phyloP scores from a whole-genome alignment of 2,113 vertebrate species.

The Ranitomeya imitator region DNA sequence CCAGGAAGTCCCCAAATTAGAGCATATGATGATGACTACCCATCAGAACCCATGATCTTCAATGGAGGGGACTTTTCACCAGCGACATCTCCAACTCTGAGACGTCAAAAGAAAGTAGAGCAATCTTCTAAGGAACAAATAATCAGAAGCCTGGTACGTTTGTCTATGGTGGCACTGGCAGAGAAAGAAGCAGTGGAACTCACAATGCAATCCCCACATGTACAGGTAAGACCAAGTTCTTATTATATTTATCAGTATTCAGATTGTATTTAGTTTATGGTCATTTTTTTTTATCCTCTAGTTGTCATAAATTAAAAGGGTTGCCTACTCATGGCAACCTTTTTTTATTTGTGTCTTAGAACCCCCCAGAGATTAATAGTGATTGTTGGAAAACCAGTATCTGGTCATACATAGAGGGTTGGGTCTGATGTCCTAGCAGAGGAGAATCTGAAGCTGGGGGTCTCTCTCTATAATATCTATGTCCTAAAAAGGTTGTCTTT shows the following conservation, averaged over 20 bases:
- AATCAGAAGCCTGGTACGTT: conserved; percentile 85
- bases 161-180: conserved; percentile 90
- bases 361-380: not conserved
- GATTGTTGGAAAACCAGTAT: not conserved
- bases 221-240: conserved; percentile 80
- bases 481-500: not conserved
- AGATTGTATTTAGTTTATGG: not conserved
- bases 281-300: not conserved
- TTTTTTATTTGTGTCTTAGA: not conserved
- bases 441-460: no score
- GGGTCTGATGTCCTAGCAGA: not conserved
- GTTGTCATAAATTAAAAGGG: not conserved
- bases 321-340: not conserved
- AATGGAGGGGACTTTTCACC: conserved; percentile 21
- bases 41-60: not conserved
- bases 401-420: not conserved
- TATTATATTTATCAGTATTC: not conserved
- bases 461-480: not conserved
- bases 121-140: conserved; percentile 79
- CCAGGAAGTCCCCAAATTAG: conserved; percentile 59
- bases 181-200: conserved; percentile 81
- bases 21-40: conserved; percentile 8
- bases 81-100: conserved; percentile 61
- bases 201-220: conserved; percentile 83
- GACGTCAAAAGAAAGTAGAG: conserved; percentile 69